Evolutionary conservation across 2,888 invertebrate species (phyloP), one percentile per base, ranked within the genome.

Genomic region (Patella caerulea): DNA sequence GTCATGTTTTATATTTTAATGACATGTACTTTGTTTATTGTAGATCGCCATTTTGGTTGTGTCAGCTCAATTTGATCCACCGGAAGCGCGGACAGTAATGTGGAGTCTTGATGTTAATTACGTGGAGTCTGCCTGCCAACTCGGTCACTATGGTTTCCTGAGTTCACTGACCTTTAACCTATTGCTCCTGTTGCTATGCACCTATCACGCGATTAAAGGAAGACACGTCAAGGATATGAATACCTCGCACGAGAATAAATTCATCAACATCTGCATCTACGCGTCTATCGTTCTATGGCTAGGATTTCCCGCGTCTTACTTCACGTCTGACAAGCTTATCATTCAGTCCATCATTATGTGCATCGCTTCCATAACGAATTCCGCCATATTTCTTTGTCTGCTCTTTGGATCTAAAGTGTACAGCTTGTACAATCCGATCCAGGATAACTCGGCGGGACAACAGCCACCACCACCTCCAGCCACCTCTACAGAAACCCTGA

Each of bases 211-310:
- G 45, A 82, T 87, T 76, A 85, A 82, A 72, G 83, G 86, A 12
- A 80, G 87, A 4, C 77, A 74, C 24, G 79, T 87, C 19, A 45
- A 45, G 9, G 45, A 45, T 45, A 86, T 87, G n/a, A 83, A 86
- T 78, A 86, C 86, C 78, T 86, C 83, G 82, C 87, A 88, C 82
- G 88, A 88, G 75, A 85, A 85, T 2, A 83, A 85, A 70, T 87
- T 85, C 77, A 87, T 86, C 71, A 79, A 82, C 11, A 79, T 88
- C 73, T 86, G 83, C 72, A 84, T 87, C 7, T 88, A 86, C 81
- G 85, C 86, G 9, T 86, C 87, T 17, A 74, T 85, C 12, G 81
- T 88, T 45, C 83, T 88, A 54, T 87, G 86, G 86, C 74, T 86
- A 15, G 85, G 84, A 12, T 87, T 87, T 79, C 72, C 87, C 59